Base-by-base conservation (phyloP, 2,113 vertebrate genomes). In the Todiramphus chloris region DNA sequence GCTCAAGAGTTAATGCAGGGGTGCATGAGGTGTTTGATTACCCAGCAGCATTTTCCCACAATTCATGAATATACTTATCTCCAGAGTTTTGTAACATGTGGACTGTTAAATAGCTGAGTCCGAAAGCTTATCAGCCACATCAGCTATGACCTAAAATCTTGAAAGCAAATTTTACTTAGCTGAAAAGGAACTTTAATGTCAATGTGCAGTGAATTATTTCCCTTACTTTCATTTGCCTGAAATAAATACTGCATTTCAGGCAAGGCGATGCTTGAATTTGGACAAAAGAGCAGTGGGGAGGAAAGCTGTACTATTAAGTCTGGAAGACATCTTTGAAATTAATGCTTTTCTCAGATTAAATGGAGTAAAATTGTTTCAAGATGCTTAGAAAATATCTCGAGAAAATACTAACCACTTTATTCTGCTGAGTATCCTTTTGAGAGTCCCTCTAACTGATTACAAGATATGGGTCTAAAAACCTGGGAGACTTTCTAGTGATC, bases 71-170 rank as follows among this genome's bases (percentile, higher is more conserved):
- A 31, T 27, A 10, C 68, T 95, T 86, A 80, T 79, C 88, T 93
- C 63, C 27, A 15, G 64, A 87, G 64, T 46, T 83, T 69, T 69
- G 72, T 39, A 58, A 60, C 37, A 12, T 9, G 58, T 4, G 48
- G 90, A 46, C 83, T 95, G 97, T 44, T 62, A 94, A 96, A 81
- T 14, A 84, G 59, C 67, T 35, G 75, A 73, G 44, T 84, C 88
- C 87, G 93, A 93, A 91, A 84, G 75, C 59, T 92, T 95, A 96
- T 95, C 90, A 75, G 46, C 48, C 44, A 5, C 18, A 76, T 95
- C 91, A 70, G 85, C 87, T 89, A 11, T 39, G 33, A 90, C 80
- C 88, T 90, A 46, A 93, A 93, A 94, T 68, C 63, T 44, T 85
- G 44, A 84, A 83, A 83, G 66, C 23, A 82, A 96, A 80, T 90